Evolutionary conservation across 2,888 invertebrate species (phyloP).

Genomic region (Barypeithes pellucidus): DNA sequence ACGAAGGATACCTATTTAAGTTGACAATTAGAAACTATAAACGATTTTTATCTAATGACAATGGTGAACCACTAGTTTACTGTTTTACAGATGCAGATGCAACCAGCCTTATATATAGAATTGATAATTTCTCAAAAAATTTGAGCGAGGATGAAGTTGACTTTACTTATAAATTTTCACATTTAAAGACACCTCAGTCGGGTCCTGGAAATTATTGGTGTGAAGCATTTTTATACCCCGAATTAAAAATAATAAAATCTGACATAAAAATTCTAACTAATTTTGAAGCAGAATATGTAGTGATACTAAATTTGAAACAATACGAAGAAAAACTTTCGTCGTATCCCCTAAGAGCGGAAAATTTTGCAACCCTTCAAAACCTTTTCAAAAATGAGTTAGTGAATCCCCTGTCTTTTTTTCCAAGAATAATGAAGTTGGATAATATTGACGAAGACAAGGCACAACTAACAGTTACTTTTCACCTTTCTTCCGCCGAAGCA

Average conservation of each 20-base stretch:
- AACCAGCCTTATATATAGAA: constrained; percentile 47
- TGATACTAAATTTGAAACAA: constrained; percentile 53
- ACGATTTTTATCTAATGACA: constrained; percentile 24
- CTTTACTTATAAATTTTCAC: constrained; percentile 45
- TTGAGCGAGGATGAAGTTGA: not conserved
- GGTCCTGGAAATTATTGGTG: constrained; percentile 63
- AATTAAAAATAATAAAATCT: constrained; percentile 51
- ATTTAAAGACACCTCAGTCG: constrained; percentile 42
- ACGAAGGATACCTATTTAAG: not conserved
- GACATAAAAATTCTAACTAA: constrained; percentile 32
- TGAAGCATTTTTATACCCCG: constrained; percentile 60
- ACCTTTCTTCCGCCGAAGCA: constrained; percentile 48
- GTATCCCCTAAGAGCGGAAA: constrained; percentile 55
- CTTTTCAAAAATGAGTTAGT: constrained; percentile 49
- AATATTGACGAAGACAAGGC: constrained; percentile 54
- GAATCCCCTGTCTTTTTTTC: constrained; percentile 46
- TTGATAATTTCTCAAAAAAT: constrained; percentile 24
- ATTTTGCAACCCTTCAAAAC: constrained; percentile 51
- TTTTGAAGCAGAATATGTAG: constrained; percentile 57
- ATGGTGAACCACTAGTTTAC: constrained; percentile 53
- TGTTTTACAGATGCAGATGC: constrained; percentile 60
- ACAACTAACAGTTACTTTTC: constrained; percentile 57
- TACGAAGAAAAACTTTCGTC: constrained; percentile 42
- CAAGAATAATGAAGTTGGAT: constrained; percentile 59
- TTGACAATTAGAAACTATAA: constrained; percentile 26